Base-by-base conservation (phyloP, 2,888 invertebrate species). In the Holacanthella duospinosa region DNA sequence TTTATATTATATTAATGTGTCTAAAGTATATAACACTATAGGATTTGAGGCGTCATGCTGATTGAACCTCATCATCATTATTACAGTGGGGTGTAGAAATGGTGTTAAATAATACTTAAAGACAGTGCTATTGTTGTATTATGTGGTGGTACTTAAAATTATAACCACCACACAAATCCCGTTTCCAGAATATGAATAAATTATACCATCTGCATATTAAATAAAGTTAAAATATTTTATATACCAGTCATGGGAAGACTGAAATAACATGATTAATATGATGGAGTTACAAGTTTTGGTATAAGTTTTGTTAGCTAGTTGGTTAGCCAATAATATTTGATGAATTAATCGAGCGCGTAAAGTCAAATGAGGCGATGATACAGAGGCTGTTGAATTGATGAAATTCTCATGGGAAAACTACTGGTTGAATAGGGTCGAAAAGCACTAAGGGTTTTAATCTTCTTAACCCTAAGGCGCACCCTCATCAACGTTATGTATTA, bases 211-310 rank as follows among this genome's bases (percentile, higher is more conserved):
- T 36, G 36, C 36, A 36, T 36, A 36, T 36, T 36, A 36, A 36
- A 9, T 6, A 16, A 36, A 36, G 36, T 36, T 36, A 6, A 6
- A 36, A 6, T 36, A 9, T 36, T 36, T 6, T 36, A 6, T 6
- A 9, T 36, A 16, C 16, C n/a, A 21, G 48, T 48, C 48, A 48
- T 48, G 48, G 48, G 48, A 48, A 48, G 21, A 48, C 48, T 48
- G 48, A 48, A 48, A 48, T 48, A 48, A 48, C 48, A 48, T 9
- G 48, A 48, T 48, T 48, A 48, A 48, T 36, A 36, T n/a, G n/a
- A n/a, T n/a, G n/a, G n/a, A n/a, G n/a, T n/a, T n/a, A n/a, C n/a
- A n/a, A n/a, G n/a, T n/a, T n/a, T n/a, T n/a, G n/a, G n/a, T n/a
- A n/a, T n/a, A n/a, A n/a, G n/a, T n/a, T n/a, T n/a, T n/a, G n/a